Percentiles rank a stretch among this genome's conserved stretches.
These are phyloP conservation scores for Penaeus indicus DNA, from an alignment of 1,140 invertebrate genomes.

Conservation along the genomic window DNA sequence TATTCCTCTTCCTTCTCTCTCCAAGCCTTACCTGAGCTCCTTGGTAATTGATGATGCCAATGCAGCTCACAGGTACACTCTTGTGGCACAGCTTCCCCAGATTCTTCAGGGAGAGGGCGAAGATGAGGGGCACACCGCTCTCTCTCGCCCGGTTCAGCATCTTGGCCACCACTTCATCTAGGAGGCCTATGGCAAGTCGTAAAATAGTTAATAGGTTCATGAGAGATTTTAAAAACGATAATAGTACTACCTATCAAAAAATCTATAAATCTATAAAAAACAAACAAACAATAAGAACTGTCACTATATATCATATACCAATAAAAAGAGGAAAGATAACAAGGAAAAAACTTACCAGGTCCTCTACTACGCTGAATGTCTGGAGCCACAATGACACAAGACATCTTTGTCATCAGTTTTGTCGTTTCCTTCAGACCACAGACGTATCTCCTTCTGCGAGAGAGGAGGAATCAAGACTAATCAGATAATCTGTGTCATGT, in stretches of 20 bases:
- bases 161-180: slow-evolving; percentile 72
- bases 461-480: background rate
- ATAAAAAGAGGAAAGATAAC: background rate
- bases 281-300: background rate
- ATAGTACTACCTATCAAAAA: too few species aligned
- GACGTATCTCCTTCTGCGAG: slow-evolving; percentile 73
- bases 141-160: slow-evolving; percentile 71
- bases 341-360: slow-evolving; percentile 29
- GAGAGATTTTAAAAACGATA: too few species aligned
- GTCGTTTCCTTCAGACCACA: slow-evolving; percentile 76
- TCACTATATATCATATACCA: background rate
- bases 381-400: slow-evolving; percentile 76
- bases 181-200: slow-evolving; percentile 60
- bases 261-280: background rate
- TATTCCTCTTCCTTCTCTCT: too few species aligned
- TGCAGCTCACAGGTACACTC: slow-evolving; percentile 74
- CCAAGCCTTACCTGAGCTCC: slow-evolving; percentile 73
- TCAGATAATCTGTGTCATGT: too few species aligned
- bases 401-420: slow-evolving; percentile 75
- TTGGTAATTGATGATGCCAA: slow-evolving; percentile 75
- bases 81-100: slow-evolving; percentile 74
- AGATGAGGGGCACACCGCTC: slow-evolving; percentile 73
- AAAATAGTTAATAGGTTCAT: background rate
- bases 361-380: slow-evolving; percentile 70
- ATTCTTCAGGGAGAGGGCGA: slow-evolving; percentile 72